A percentile compares a stretch with the other conserved stretches of the same genome.
Conservation (phyloP, 2,888 invertebrate genomes). For the Platycheirus albimanus region DNA sequence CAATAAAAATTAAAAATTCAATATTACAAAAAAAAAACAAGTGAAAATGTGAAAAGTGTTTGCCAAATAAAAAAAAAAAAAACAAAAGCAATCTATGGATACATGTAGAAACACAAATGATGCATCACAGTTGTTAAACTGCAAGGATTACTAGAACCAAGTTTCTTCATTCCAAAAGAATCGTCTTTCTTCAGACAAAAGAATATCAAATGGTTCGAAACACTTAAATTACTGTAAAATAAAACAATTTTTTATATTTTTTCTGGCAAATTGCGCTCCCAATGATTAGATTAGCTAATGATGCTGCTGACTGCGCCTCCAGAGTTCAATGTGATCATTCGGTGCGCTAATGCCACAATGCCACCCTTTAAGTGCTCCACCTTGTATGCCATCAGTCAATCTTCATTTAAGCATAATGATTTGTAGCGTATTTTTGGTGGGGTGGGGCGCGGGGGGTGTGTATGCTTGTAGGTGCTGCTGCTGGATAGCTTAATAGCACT, state of each 20-base stretch:
- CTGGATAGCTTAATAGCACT: not conserved
- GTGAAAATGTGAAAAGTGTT: not conserved
- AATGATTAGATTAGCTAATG: constrained; percentile 65
- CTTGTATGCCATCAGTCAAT: constrained; percentile 35
- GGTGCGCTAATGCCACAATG: not conserved
- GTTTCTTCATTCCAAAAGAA: not conserved
- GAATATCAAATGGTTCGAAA: constrained; percentile 32
- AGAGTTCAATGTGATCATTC: constrained; percentile 28
- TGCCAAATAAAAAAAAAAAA: constrained; percentile 7
- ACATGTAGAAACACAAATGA: not conserved
- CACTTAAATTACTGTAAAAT: not conserved
- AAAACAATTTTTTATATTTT: constrained; percentile 4
- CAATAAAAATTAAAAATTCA: not conserved
- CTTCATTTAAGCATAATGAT: constrained; percentile 38
- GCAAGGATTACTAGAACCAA: constrained; percentile 28
- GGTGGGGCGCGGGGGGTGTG: too few species aligned
- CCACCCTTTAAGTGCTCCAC: constrained; percentile 20
- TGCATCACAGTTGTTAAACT: constrained; percentile 5
- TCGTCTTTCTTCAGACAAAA: constrained; percentile 5
- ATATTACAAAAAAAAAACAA: not conserved
- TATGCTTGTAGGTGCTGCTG: too few species aligned
- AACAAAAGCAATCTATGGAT: constrained; percentile 38
- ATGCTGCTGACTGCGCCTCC: constrained; percentile 50
- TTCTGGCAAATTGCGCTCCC: constrained; percentile 32
- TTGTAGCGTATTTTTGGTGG: constrained; percentile 7